A percentile compares a stretch with the other conserved stretches of the same genome.
phyloP scores from a whole-genome alignment of 2,888 invertebrate species.

The Epinotia ramella region DNA sequence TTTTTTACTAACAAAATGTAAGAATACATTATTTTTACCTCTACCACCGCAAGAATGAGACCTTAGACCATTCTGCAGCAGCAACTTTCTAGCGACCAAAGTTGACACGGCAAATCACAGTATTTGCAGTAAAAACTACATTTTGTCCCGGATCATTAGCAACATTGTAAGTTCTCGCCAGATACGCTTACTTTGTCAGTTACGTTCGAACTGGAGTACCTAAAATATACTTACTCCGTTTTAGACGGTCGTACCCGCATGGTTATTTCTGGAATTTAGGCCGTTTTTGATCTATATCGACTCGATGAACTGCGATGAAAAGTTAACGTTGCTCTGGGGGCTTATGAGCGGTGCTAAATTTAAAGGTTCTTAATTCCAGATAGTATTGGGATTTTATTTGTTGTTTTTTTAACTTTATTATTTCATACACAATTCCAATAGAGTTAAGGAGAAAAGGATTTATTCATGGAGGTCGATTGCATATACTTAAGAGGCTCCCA shows the following conservation, averaged over 20 bases:
- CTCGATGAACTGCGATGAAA: constrained; percentile 25
- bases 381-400: background rate
- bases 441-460: no score
- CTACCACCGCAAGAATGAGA: background rate
- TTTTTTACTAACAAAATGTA: no score
- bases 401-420: background rate
- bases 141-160: constrained; percentile 17
- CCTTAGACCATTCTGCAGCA: background rate
- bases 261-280: background rate
- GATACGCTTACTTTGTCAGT: constrained; percentile 28
- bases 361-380: constrained; percentile 6
- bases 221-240: background rate
- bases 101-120: constrained; percentile 8
- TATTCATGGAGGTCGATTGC: no score
- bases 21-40: no score
- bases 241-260: background rate
- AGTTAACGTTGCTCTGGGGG: background rate
- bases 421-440: no score
- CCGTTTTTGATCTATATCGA: background rate
- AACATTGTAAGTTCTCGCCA: constrained; percentile 6
- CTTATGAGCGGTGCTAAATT: constrained; percentile 9
- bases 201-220: background rate
- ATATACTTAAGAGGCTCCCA: no score
- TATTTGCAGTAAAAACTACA: constrained; percentile 13
- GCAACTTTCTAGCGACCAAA: constrained; percentile 9